Evolutionary conservation across 37 sponge, comb jelly and placozoan genomes (phyloP), one percentile per base, ranked within the genome.

Genomic region (Chondrosia reniformis): DNA sequence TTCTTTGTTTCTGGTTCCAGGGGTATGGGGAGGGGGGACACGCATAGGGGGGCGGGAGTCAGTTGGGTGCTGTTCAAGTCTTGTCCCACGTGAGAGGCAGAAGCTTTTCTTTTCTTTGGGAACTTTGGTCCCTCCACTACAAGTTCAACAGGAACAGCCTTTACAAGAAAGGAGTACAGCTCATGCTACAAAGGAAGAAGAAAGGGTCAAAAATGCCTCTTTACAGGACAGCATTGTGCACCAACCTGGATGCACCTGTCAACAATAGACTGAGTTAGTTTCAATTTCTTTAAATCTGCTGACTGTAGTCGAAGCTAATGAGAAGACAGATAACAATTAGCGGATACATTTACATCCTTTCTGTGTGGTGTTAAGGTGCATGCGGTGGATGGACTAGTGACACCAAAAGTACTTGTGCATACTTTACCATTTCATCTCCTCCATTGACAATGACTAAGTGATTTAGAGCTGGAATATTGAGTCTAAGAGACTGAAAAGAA

Each of bases 381-480:
- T 22, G 9, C 15, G 30, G 71, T 33, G 41, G 13, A 62, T 25
- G 28, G n/a, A n/a, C n/a, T n/a, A n/a, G n/a, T n/a, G 63, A 15
- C 12, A 19, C 30, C 9, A 33, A 37, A 37, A 43, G 46, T 64
- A 15, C 67, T 45, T 22, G 33, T 37, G 40, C 0, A 21, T 6
- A 30, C 15, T 85, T 73, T 34, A 89, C 90, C 78, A 85, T 31
- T 32, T 89, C 90, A 63, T 89, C 90, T 1, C 82, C 90, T 61
- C 82, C 81, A 45, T 86, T 69, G 30, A 89, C 79, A 4, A 89
- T 46, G 2, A 81, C 58, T 0, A 89, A 57, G 2, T 75, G 21
- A 30, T 80, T 89, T 1, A 75, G 64, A 46, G 49, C 41, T 24
- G 69, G 58, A 75, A 89, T 84, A 1, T 17, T 59, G 1, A 54